Evolutionary conservation across 1,140 invertebrate genomes (phyloP).

Genomic region (Drosophila eugracilis): DNA sequence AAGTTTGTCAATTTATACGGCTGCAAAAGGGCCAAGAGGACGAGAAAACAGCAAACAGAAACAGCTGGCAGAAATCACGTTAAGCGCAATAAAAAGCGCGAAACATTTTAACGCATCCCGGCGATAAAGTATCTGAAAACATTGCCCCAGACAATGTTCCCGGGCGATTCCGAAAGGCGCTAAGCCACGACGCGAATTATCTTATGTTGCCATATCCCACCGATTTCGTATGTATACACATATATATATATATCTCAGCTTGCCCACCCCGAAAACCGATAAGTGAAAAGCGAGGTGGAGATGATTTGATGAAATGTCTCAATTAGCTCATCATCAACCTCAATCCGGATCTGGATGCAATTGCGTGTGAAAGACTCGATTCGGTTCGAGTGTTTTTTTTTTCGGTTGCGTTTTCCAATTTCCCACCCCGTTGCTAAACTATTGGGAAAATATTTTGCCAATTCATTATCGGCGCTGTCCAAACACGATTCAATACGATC

Average conservation of each 20-base stretch:
- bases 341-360: conserved; percentile 20
- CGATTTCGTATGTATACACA: conserved; percentile 5
- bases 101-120: conserved; percentile 79
- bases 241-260: not conserved
- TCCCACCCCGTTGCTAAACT: conserved; percentile 42
- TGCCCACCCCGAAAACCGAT: conserved; percentile 59
- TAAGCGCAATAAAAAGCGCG: conserved; percentile 82
- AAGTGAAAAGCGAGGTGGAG: conserved; percentile 36
- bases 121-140: conserved; percentile 82
- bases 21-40: conserved; percentile 8
- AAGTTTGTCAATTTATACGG: conserved; percentile 82
- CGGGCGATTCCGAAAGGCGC: conserved; percentile 64
- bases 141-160: conserved; percentile 69
- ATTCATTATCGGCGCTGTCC: conserved; percentile 68
- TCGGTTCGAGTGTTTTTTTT: conserved; percentile 26
- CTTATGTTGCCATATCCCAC: conserved; percentile 55
- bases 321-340: conserved; percentile 67
- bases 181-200: conserved; percentile 75
- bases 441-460: conserved; percentile 62
- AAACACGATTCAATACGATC: conserved; percentile 67
- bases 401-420: not conserved
- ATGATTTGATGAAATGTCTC: conserved; percentile 82
- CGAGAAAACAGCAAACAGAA: not conserved
- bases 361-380: conserved; percentile 66
- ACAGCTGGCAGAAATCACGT: conserved; percentile 69